A percentile compares a stretch with the other conserved stretches of the same genome.
Evolutionary conservation across 1,140 invertebrate species (phyloP).

Genomic region (Drosophila athabasca): DNA sequence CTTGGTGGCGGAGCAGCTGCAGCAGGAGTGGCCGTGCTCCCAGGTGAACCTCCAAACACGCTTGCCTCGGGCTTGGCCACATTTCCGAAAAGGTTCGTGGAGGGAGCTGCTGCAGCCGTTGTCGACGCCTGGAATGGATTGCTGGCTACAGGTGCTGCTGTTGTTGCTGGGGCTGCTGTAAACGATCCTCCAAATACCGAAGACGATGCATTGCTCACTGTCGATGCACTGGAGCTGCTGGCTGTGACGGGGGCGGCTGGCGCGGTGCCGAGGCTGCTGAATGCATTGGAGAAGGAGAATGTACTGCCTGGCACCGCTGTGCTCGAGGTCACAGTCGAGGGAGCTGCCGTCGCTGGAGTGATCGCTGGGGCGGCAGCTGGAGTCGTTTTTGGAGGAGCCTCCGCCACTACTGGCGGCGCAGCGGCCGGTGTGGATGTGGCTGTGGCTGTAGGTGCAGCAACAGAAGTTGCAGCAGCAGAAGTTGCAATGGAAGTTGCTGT

Average conservation of each 20-base stretch:
- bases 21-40: slow-evolving; percentile 10
- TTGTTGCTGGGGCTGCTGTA: slow-evolving; percentile 20
- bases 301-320: slow-evolving; percentile 40
- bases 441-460: not conserved
- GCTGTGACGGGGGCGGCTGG: slow-evolving; percentile 6
- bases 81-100: slow-evolving; percentile 60
- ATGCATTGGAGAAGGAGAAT: slow-evolving; percentile 67
- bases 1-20: slow-evolving; percentile 42
- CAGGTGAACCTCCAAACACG: slow-evolving; percentile 53
- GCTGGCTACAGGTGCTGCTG: not conserved
- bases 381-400: no score
- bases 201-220: slow-evolving; percentile 21
- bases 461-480: not conserved
- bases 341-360: not conserved
- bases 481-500: slow-evolving; percentile 7
- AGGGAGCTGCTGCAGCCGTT: slow-evolving; percentile 5
- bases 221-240: slow-evolving; percentile 18
- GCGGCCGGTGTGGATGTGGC: slow-evolving; percentile 5
- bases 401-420: not conserved
- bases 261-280: slow-evolving; percentile 47
- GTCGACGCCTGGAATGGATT: slow-evolving; percentile 42
- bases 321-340: not conserved
- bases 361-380: not conserved
- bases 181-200: slow-evolving; percentile 57
- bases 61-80: slow-evolving; percentile 73